Conservation (phyloP, 2,888 invertebrate species). For the Leptinotarsa peninsularis region DNA sequence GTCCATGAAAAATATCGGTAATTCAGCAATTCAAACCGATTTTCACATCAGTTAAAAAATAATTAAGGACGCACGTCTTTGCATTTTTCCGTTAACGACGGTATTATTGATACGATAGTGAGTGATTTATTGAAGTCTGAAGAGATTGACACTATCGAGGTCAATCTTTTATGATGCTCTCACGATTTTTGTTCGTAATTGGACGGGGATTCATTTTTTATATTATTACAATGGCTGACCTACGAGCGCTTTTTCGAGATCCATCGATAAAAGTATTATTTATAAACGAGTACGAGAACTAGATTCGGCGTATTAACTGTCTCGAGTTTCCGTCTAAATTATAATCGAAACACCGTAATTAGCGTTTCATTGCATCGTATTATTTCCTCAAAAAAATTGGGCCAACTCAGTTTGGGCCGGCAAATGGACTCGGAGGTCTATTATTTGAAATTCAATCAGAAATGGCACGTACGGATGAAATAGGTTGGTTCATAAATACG, state of each 20-base stretch:
- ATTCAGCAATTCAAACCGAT: not conserved
- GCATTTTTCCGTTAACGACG: slow-evolving; percentile 16
- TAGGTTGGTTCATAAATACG: not conserved
- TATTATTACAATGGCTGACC: slow-evolving; percentile 33
- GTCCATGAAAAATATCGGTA: not conserved
- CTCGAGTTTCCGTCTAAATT: slow-evolving; percentile 28
- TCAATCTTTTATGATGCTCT: slow-evolving; percentile 43
- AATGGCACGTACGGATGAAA: not conserved
- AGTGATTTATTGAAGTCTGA: slow-evolving; percentile 25
- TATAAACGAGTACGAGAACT: slow-evolving; percentile 31
- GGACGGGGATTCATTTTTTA: slow-evolving; percentile 41
- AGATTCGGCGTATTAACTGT: slow-evolving; percentile 25
- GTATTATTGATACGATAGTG: slow-evolving; percentile 28
- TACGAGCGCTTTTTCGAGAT: slow-evolving; percentile 39
- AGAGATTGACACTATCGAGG: slow-evolving; percentile 45
- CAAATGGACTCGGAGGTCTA: not conserved
- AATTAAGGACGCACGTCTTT: slow-evolving; percentile 6
- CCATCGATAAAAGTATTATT: slow-evolving; percentile 36
- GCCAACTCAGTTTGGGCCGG: not conserved
- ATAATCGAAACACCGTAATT: slow-evolving; percentile 19
- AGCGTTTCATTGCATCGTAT: not conserved
- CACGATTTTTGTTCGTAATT: slow-evolving; percentile 44
- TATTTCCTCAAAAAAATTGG: not conserved
- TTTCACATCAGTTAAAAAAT: not conserved
- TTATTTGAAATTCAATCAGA: not conserved